These are phyloP conservation scores for Euwallacea similis DNA, from an alignment of 1,140 invertebrate species.

Conservation along the genomic window DNA sequence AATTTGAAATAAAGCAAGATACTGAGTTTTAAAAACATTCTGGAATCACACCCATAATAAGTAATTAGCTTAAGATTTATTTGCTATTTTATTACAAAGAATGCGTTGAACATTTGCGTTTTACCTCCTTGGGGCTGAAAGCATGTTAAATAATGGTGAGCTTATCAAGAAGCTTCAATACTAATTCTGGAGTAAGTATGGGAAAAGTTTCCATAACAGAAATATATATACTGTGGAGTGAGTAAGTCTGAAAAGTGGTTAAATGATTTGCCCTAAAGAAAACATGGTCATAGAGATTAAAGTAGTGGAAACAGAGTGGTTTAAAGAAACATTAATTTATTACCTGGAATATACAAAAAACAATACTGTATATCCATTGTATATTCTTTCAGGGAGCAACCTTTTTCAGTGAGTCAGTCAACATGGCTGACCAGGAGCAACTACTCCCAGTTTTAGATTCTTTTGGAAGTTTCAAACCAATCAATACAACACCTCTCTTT, in stretches of 20 bases:
- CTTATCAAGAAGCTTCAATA: conserved; percentile 51
- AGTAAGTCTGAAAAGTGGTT: too few relatives aligned
- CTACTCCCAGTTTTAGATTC: conserved; percentile 58
- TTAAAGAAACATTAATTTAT: conserved; percentile 20
- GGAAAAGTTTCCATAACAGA: conserved; percentile 15
- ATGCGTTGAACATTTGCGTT: too few relatives aligned
- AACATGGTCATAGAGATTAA: background rate
- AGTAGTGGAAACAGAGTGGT: conserved; percentile 7
- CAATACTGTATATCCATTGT: background rate
- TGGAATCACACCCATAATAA: too few relatives aligned
- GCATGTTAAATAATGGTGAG: conserved; percentile 50
- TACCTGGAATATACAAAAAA: conserved; percentile 21
- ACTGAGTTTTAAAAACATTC: too few relatives aligned
- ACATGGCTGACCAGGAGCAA: conserved; percentile 60
- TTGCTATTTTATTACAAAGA: too few relatives aligned
- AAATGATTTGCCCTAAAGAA: too few relatives aligned
- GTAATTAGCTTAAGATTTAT: too few relatives aligned
- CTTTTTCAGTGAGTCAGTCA: conserved; percentile 59
- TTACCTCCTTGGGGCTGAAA: background rate
- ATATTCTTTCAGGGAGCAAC: conserved; percentile 56
- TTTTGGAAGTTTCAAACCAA: conserved; percentile 57
- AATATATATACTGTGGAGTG: conserved; percentile 7
- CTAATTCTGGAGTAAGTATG: conserved; percentile 50
- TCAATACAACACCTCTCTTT: conserved; percentile 56
- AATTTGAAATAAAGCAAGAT: too few relatives aligned